A percentile compares a stretch with the other conserved stretches of the same genome.
Conservation (phyloP, 1,140 invertebrate genomes). For the Drosophila eugracilis region DNA sequence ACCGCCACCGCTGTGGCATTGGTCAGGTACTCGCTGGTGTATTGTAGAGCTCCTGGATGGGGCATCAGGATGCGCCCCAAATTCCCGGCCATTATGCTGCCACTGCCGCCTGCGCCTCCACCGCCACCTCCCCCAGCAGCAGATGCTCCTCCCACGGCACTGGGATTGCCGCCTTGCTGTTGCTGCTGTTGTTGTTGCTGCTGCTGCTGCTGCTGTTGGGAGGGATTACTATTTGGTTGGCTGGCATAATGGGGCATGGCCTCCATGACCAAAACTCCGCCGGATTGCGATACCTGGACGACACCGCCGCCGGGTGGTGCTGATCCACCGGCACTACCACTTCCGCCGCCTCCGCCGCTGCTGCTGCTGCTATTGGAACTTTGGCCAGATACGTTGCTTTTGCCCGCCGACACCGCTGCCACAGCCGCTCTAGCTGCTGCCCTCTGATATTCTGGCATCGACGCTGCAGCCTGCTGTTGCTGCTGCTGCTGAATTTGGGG, state of each 20-base stretch:
- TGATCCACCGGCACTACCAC: constrained; percentile 2
- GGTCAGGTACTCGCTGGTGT: constrained; percentile 74
- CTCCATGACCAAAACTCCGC: constrained; percentile 72
- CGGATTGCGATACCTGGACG: constrained; percentile 65
- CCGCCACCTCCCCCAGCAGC: constrained; percentile 9
- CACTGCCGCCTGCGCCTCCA: constrained; percentile 20
- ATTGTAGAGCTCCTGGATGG: constrained; percentile 56
- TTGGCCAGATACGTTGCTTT: constrained; percentile 9
- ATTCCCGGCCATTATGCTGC: constrained; percentile 57
- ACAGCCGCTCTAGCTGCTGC: constrained; percentile 40
- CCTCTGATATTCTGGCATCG: constrained; percentile 68
- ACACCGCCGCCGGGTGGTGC: constrained; percentile 41
- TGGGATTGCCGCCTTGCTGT: constrained; percentile 24
- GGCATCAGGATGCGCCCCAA: constrained; percentile 58
- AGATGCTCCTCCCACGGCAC: constrained; percentile 13
- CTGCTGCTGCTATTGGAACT: constrained; percentile 12
- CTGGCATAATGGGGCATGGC: constrained; percentile 68
- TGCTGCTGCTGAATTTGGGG: constrained; percentile 58
- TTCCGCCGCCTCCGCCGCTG: not conserved
- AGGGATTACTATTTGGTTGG: constrained; percentile 55
- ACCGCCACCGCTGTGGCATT: constrained; percentile 48
- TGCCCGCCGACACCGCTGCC: constrained; percentile 20
- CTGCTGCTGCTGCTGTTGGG: constrained; percentile 49
- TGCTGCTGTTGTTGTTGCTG: constrained; percentile 24
- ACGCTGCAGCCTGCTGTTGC: constrained; percentile 16